These are phyloP conservation scores for Caracal caracal DNA, from an alignment of 2,113 vertebrate genomes.

Conservation along the genomic window DNA sequence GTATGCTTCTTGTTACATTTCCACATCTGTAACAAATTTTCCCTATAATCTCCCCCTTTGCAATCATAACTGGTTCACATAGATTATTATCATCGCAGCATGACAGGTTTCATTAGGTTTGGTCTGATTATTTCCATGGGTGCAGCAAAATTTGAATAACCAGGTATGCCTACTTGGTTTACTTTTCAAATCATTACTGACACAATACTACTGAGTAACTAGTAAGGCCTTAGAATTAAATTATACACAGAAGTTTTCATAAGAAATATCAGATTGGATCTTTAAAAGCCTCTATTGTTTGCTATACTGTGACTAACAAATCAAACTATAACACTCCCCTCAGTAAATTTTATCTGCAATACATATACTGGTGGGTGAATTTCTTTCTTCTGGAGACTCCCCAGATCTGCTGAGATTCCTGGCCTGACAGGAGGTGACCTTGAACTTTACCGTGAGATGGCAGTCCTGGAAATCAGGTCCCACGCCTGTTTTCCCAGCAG, in stretches of 20 bases:
- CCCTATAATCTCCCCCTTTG: neutral
- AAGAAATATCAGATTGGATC: neutral
- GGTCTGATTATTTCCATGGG: neutral
- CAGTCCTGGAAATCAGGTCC: neutral
- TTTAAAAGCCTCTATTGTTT: neutral
- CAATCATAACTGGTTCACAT: neutral
- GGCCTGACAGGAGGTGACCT: neutral
- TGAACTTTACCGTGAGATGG: neutral
- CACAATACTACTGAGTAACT: neutral
- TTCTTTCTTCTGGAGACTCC: neutral
- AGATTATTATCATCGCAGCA: neutral
- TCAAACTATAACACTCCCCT: neutral
- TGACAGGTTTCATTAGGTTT: neutral
- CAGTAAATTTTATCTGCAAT: neutral
- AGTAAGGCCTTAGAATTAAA: neutral
- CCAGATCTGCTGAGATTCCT: neutral
- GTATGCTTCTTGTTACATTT: neutral
- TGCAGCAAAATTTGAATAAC: neutral
- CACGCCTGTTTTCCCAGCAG: neutral
- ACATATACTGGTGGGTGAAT: neutral
- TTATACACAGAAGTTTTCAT: neutral
- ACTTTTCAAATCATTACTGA: neutral
- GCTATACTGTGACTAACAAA: neutral
- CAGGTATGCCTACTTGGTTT: neutral
- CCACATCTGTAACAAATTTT: neutral